Base-by-base conservation (phyloP, 2,797 vertebrate genomes). In the Bradypodion pumilum region DNA sequence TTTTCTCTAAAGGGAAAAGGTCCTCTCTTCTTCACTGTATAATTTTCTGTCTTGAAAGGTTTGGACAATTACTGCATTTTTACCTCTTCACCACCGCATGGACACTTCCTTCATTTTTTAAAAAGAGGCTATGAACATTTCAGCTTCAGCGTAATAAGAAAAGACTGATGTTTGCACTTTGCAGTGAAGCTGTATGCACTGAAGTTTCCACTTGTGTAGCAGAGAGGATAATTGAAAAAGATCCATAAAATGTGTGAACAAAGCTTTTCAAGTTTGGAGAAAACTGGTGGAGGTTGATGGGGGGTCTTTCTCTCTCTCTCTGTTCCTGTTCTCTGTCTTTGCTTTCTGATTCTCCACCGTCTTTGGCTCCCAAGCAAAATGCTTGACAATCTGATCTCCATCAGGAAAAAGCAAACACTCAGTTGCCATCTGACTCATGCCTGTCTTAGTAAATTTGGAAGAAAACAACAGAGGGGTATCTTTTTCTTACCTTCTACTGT, bases 61-160 rank as follows among this genome's bases (percentile, higher is more conserved):
- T 94, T 89, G 89, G 90, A 91, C 90, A 93, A 93, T 93, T 92
- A 91, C 87, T 79, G 68, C 83, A 66, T 90, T 93, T 77, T 89
- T 91, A 88, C 89, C 80, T 85, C 90, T 65, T 42, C 59, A 82
- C 89, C 78, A 52, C 86, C 87, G 81, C 0, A 0, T 90, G 86
- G 86, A 89, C 89, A 87, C 87, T 92, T 92, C 91, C 83, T 87
- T 89, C 86, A 87, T 92, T 84, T 88, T 84, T n/a, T n/a, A n/a
- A n/a, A 93, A 86, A 87, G 83, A 76, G 86, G 90, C 88, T 87
- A 90, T 76, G 90, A 94, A 86, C 80, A 82, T 92, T 94, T 93
- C 89, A 91, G 83, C 86, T 91, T 83, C 86, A 90, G 83, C 81
- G 91, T 93, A 93, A 88, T 92, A 91, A 82, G 84, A 93, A 69